phyloP scores from a whole-genome alignment of 2,888 invertebrate genomes.

The Nephrotoma guestfalica region DNA sequence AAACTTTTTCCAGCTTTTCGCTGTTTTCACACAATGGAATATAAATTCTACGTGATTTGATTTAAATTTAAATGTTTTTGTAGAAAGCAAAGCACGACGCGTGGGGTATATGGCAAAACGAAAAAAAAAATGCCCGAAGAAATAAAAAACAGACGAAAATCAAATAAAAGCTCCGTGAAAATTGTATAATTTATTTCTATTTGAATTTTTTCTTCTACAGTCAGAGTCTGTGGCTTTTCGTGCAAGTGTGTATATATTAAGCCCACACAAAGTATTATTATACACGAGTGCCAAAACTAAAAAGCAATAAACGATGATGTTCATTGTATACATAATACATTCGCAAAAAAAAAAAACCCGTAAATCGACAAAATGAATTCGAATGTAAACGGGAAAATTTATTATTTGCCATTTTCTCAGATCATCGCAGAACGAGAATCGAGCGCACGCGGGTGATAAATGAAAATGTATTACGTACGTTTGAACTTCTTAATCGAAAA shows the following conservation, averaged over 20 bases:
- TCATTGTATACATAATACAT: background rate
- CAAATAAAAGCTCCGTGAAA: background rate
- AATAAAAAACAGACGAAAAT: background rate
- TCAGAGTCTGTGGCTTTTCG: too few species aligned
- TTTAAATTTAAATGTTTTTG: background rate
- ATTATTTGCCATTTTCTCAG: background rate
- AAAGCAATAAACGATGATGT: background rate
- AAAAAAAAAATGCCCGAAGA: background rate
- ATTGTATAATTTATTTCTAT: background rate
- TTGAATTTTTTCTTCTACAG: background rate
- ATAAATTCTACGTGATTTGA: background rate
- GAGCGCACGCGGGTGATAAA: background rate
- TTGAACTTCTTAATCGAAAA: background rate
- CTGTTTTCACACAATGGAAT: background rate
- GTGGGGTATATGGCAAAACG: background rate
- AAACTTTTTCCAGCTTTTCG: background rate
- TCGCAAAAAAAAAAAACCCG: background rate
- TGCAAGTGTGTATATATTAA: too few species aligned
- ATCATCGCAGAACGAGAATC: background rate
- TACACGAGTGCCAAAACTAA: background rate
- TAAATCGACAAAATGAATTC: background rate
- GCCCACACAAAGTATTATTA: too few species aligned
- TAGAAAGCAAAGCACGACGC: background rate
- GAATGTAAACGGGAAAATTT: background rate
- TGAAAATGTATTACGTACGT: background rate